phyloP scores from a whole-genome alignment of 2,888 invertebrate species.

The Tetanocera ferruginea region DNA sequence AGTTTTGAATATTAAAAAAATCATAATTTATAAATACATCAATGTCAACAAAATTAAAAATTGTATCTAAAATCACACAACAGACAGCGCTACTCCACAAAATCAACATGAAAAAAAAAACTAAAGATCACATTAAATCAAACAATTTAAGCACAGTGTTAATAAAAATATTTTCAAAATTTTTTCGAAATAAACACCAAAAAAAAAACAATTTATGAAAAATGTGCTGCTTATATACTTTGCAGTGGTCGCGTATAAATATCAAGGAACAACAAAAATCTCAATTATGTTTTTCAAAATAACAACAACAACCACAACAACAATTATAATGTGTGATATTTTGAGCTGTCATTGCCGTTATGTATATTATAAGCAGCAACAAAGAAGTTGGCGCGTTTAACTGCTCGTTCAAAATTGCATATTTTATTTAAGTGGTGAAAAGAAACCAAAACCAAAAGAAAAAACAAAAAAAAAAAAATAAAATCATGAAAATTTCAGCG shows the following conservation, averaged over 20 bases:
- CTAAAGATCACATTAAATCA: no score
- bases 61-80: not conserved
- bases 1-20: not conserved
- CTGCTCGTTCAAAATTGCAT: conserved; percentile 8
- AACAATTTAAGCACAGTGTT: not conserved
- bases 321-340: not conserved
- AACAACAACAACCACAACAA: not conserved
- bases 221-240: not conserved
- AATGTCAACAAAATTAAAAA: not conserved
- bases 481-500: not conserved
- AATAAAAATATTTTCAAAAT: conserved; percentile 3
- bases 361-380: not conserved
- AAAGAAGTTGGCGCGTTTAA: not conserved
- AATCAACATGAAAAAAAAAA: no score
- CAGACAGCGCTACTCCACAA: not conserved
- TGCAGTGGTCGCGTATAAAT: not conserved
- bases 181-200: not conserved
- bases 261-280: not conserved
- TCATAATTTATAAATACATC: not conserved
- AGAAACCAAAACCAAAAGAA: no score
- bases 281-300: not conserved
- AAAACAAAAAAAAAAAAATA: no score
- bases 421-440: not conserved
- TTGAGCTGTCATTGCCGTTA: conserved; percentile 10
- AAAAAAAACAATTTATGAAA: not conserved